Evolutionary conservation across 2,113 vertebrate species (phyloP), one percentile per base, ranked within the genome.

Genomic region (Platanista minor): DNA sequence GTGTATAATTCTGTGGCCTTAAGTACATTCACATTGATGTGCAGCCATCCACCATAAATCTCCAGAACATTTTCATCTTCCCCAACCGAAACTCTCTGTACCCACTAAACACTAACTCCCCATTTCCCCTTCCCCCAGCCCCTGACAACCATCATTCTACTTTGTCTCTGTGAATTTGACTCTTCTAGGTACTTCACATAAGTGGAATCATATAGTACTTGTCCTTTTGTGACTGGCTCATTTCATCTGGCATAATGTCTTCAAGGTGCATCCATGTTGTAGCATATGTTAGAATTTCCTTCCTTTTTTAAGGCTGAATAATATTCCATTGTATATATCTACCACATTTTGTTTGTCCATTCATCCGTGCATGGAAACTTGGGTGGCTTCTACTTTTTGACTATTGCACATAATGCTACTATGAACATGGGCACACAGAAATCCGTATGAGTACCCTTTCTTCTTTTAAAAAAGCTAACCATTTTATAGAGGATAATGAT

Each of bases 221-320:
- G 54, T 93, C 39, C 36, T 96, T 93, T 77, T 52, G n/a, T 84
- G 31, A 61, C 62, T 94, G 86, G 23, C 41, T 93, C 66, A 92
- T 87, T 94, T 94, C 46, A 87, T 64, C 74, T 95, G 94, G 57
- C 77, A 80, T 89, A 64, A n/a, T 90, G 54, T 93, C 74, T 91
- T 97, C 41, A 95, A 20, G 41, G 12, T 77, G 91, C 52, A 74
- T 83, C 29, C 41, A 52, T 52, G 39, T 64, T 41, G 57, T 88
- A 80, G 52, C 14, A 36, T 54, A n/a, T 93, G 29, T 75, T 52
- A 81, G 11, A 77, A 67, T 91, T 49, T 88, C 36, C 64, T 94
- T 93, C 27, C 39, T 57, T 72, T 72, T 90, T 87, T 41, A 78
- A 91, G 49, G 39, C 67, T 78, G 57, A 94, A 66, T 66, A 93